These are phyloP conservation scores for Nymphicus hollandicus DNA, from an alignment of 2,113 vertebrate species.

Conservation along the genomic window DNA sequence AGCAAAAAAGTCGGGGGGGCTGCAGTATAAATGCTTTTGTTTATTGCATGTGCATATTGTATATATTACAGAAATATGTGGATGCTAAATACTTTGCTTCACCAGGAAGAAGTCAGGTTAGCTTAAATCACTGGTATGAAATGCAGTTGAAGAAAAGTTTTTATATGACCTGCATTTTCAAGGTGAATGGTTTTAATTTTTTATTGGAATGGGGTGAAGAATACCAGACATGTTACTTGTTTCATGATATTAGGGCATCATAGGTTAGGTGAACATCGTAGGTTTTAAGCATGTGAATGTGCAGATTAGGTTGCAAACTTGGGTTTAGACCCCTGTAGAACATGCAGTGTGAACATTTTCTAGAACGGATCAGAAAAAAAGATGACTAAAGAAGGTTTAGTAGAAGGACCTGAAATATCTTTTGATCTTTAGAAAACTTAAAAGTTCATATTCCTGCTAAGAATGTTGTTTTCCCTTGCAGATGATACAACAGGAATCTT, in stretches of 20 bases:
- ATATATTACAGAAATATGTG: not conserved
- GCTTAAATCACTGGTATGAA: not conserved
- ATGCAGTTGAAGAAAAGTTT: not conserved
- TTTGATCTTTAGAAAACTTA: not conserved
- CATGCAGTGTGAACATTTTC: rapidly evolving
- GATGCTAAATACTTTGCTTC: not conserved
- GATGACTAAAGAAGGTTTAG: not conserved
- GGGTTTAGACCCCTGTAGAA: not conserved
- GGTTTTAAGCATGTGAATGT: not conserved
- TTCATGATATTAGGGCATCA: not conserved
- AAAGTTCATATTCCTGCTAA: not conserved
- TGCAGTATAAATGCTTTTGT: not conserved
- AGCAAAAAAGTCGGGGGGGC: not conserved
- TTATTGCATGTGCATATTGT: rapidly evolving
- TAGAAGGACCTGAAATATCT: not conserved
- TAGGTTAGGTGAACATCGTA: rapidly evolving
- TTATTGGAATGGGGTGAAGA: not conserved
- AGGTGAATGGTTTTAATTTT: not conserved
- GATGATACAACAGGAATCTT: conserved; percentile 94
- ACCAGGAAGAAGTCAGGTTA: not conserved
- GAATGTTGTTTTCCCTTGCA: conserved; percentile 62
- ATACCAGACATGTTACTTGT: not conserved
- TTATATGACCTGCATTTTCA: not conserved
- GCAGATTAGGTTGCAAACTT: not conserved
- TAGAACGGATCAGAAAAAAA: not conserved